Evolutionary conservation across 2,113 vertebrate species (phyloP).

Genomic region (Rhinogobius similis): DNA sequence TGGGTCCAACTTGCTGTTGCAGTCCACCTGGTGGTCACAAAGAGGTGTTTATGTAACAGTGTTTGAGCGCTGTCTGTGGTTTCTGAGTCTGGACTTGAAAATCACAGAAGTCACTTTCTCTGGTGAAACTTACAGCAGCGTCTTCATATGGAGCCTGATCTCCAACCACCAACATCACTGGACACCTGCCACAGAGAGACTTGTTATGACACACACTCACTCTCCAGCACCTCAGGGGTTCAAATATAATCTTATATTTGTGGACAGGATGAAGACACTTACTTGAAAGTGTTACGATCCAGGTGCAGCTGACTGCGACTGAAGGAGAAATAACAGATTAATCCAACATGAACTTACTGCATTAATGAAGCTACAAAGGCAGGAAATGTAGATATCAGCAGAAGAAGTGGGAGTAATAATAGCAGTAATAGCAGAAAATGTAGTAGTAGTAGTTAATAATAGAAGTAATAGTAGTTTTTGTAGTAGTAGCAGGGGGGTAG

Average conservation of each 20-base stretch:
- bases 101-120: neutral
- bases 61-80: too few relatives aligned
- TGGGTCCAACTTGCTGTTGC: constrained; percentile 86
- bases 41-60: too few relatives aligned
- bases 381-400: too few relatives aligned
- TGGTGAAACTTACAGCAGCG: constrained; percentile 81
- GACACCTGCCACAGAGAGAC: constrained; percentile 76
- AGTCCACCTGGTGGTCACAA: constrained; percentile 81
- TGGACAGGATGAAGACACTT: constrained; percentile 12
- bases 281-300: constrained; percentile 83
- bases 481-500: too few relatives aligned
- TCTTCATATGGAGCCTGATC: constrained; percentile 92
- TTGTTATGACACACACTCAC: too few relatives aligned
- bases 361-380: too few relatives aligned
- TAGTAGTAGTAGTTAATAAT: too few relatives aligned
- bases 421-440: neutral
- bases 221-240: too few relatives aligned
- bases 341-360: too few relatives aligned
- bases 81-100: neutral
- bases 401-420: neutral
- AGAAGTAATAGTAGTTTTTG: too few relatives aligned
- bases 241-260: too few relatives aligned
- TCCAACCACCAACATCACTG: constrained; percentile 93
- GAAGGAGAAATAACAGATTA: constrained; percentile 25
- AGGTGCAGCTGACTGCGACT: constrained; percentile 87